Evolutionary conservation across 2,888 invertebrate genomes (phyloP).

Genomic region (Tenthredo distinguenda): DNA sequence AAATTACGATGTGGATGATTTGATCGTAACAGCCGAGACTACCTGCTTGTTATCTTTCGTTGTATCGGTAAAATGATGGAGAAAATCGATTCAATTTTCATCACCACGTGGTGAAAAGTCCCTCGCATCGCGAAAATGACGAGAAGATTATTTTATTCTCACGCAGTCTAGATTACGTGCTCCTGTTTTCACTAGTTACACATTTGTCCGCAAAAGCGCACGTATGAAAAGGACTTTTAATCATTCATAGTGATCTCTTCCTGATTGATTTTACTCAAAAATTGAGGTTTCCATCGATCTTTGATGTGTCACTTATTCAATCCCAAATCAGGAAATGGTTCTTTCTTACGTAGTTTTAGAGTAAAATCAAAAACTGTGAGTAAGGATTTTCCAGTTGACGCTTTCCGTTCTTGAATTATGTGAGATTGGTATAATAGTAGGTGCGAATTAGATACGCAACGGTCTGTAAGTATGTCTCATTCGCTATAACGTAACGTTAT

Average conservation of each 20-base stretch:
- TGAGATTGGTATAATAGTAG: background rate
- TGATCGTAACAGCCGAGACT: background rate
- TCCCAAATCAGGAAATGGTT: background rate
- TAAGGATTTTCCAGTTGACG: background rate
- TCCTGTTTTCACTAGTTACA: background rate
- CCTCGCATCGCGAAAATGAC: background rate
- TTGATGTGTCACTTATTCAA: background rate
- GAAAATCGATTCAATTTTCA: background rate
- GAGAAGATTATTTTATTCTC: background rate
- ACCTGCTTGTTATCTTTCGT: background rate
- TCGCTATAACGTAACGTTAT: background rate
- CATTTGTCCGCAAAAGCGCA: background rate
- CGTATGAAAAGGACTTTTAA: background rate
- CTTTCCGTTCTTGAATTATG: constrained; percentile 5
- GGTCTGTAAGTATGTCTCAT: constrained; percentile 15
- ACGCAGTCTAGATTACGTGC: background rate
- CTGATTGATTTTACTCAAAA: background rate
- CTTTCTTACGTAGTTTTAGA: too few relatives aligned
- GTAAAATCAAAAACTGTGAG: too few relatives aligned
- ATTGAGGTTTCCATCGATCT: background rate
- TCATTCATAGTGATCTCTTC: background rate
- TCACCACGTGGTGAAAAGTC: too few relatives aligned
- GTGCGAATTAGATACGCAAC: constrained; percentile 2
- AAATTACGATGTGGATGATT: background rate
- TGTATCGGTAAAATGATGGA: background rate